phyloP scores from a whole-genome alignment of 2,797 vertebrate species.

The Cirrhinus mrigala region DNA sequence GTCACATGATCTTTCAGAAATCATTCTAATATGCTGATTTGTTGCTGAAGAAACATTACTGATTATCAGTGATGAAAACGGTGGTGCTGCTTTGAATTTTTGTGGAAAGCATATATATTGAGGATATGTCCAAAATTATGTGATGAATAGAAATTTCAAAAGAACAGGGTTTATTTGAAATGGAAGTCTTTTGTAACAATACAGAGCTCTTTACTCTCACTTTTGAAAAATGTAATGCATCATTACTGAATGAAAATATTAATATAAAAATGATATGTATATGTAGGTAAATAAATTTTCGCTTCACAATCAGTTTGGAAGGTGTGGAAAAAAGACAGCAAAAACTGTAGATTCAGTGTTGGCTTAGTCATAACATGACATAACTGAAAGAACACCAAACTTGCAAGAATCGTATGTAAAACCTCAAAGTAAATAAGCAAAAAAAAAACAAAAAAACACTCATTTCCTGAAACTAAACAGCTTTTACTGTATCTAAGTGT shows the following conservation, averaged over 20 bases:
- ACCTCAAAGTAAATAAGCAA: neutral
- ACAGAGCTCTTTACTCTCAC: neutral
- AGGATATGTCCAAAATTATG: neutral
- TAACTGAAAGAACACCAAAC: neutral
- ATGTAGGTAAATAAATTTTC: neutral
- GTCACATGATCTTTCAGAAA: neutral
- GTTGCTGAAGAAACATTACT: neutral
- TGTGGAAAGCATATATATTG: neutral
- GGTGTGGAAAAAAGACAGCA: neutral
- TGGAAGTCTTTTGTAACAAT: neutral
- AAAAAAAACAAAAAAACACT: neutral
- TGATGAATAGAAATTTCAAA: neutral
- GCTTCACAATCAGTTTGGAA: neutral
- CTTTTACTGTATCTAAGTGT: neutral
- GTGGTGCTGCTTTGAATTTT: neutral
- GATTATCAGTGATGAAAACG: neutral
- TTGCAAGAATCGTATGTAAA: neutral
- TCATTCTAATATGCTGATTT: neutral
- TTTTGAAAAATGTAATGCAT: neutral
- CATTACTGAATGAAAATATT: neutral
- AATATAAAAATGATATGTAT: neutral
- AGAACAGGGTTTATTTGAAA: neutral
- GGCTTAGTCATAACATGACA: neutral
- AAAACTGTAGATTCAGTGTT: neutral
- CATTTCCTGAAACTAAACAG: conserved; percentile 1